Evolutionary conservation across 2,888 invertebrate species (phyloP).

Genomic region (Fragum fragum): DNA sequence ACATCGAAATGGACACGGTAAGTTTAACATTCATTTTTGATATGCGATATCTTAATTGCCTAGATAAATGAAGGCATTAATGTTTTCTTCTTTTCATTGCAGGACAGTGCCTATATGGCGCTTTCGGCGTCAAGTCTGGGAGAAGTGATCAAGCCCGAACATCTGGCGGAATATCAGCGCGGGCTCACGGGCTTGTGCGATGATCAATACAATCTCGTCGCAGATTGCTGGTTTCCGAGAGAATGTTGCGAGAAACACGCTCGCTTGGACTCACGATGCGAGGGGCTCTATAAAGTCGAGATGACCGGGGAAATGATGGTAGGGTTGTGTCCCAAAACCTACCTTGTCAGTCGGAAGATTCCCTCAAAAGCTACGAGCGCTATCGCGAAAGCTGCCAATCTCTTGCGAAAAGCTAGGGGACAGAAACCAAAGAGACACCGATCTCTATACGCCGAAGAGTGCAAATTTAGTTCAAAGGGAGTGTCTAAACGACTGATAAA

Average conservation of each 20-base stretch:
- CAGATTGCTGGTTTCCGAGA: constrained; percentile 39
- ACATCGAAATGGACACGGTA: constrained; percentile 21
- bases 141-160: constrained; percentile 36
- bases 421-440: too few species aligned
- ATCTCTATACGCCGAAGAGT: neutral
- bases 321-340: constrained; percentile 19
- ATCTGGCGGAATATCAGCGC: constrained; percentile 23
- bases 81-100: constrained; percentile 3
- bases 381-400: too few species aligned
- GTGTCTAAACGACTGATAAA: constrained; percentile 31
- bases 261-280: constrained; percentile 39
- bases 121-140: constrained; percentile 31
- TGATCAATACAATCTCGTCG: constrained; percentile 39
- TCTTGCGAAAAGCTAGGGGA: too few species aligned
- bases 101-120: constrained; percentile 43
- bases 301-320: constrained; percentile 27
- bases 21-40: too few species aligned
- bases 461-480: constrained; percentile 51
- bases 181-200: constrained; percentile 48
- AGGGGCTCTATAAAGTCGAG: constrained; percentile 43
- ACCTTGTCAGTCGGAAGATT: too few species aligned
- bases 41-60: too few species aligned
- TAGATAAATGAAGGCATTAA: too few species aligned
- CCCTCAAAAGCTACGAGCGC: too few species aligned
- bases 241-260: constrained; percentile 48